These are phyloP conservation scores for Pyrgilauda ruficollis DNA, from an alignment of 2,113 vertebrate species.

Conservation along the genomic window DNA sequence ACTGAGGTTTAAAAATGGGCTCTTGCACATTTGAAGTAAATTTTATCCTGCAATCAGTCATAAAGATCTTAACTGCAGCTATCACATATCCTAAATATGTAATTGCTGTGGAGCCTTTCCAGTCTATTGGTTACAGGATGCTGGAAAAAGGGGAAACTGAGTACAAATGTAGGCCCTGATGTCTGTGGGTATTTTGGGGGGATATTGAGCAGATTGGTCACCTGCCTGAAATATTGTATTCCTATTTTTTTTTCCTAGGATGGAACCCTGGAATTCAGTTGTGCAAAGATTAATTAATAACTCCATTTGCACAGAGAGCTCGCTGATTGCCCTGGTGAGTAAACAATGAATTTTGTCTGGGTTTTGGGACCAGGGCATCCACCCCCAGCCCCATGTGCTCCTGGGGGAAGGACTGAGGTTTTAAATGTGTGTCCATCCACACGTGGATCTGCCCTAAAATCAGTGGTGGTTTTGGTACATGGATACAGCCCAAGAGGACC, in stretches of 20 bases:
- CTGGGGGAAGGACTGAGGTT: not conserved
- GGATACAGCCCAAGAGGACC: not conserved
- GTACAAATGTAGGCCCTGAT: not conserved
- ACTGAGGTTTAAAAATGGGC: constrained; percentile 40
- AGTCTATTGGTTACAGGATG: constrained; percentile 24
- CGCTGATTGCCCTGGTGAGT: not conserved
- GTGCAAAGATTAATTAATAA: not conserved
- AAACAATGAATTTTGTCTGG: not conserved
- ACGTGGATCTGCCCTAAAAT: not conserved
- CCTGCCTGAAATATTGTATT: not conserved
- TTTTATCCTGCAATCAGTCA: constrained; percentile 44
- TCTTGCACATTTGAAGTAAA: constrained; percentile 59
- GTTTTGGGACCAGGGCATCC: not conserved
- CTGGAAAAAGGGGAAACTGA: not conserved
- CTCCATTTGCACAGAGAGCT: not conserved
- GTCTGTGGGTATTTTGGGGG: not conserved
- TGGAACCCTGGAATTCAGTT: not conserved
- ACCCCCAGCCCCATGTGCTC: fast-evolving
- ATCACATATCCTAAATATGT: constrained; percentile 43
- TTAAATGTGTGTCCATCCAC: not conserved
- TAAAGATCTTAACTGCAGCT: constrained; percentile 63
- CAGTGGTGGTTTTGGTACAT: not conserved
- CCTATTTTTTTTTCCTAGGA: not conserved
- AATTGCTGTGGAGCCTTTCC: constrained; percentile 57
- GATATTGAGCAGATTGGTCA: not conserved